phyloP scores from a whole-genome alignment of 2,888 invertebrate genomes.

The Yponomeuta sedellus region DNA sequence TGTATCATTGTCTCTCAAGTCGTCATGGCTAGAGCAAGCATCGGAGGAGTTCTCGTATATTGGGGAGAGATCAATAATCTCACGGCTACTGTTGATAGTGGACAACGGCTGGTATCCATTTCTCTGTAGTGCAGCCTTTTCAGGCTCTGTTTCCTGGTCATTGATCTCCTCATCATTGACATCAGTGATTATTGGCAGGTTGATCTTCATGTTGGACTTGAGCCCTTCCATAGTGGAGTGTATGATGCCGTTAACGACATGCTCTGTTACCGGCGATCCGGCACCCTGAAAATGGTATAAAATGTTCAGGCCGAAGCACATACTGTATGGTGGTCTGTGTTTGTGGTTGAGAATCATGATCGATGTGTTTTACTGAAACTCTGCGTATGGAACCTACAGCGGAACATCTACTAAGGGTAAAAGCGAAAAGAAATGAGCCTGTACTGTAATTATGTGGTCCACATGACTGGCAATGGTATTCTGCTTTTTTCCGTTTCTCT shows the following conservation, averaged over 20 bases:
- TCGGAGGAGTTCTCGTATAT: conserved; percentile 73
- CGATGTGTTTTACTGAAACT: neutral
- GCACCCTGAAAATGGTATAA: conserved; percentile 37
- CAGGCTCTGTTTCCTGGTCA: conserved; percentile 38
- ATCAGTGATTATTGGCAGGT: conserved; percentile 64
- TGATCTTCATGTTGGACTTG: conserved; percentile 68
- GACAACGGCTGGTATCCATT: conserved; percentile 62
- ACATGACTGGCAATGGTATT: conserved; percentile 73
- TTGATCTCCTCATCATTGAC: conserved; percentile 70
- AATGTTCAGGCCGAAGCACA: too few species aligned
- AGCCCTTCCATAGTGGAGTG: conserved; percentile 66
- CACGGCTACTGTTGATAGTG: conserved; percentile 53
- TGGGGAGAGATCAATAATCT: conserved; percentile 67
- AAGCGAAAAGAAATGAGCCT: conserved; percentile 47
- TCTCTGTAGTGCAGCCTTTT: conserved; percentile 41
- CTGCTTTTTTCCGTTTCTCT: conserved; percentile 74
- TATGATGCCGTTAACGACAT: conserved; percentile 60
- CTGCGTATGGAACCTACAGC: neutral
- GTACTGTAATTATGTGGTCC: conserved; percentile 78
- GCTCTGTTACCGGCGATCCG: conserved; percentile 67
- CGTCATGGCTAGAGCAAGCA: conserved; percentile 69
- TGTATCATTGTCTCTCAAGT: conserved; percentile 54
- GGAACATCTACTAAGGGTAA: too few species aligned
- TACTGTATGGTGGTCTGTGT: too few species aligned
- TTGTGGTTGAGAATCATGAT: too few species aligned